Conservation (phyloP, 2,797 vertebrate species). For the Myotis vivesi region DNA sequence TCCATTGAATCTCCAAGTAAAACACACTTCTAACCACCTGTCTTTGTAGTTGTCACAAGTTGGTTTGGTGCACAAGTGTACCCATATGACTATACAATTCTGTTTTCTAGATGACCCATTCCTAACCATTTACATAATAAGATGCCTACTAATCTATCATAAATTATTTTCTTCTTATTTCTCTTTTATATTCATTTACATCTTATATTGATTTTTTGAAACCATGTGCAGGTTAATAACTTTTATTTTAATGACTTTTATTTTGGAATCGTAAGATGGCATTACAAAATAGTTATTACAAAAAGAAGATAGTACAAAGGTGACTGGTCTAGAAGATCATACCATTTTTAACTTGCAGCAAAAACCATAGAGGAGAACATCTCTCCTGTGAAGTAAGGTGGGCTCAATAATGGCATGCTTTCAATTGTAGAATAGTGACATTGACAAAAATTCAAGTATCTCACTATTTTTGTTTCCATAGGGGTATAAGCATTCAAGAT, state of each 20-base stretch:
- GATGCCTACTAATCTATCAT: neutral
- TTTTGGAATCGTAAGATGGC: neutral
- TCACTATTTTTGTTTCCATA: neutral
- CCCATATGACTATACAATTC: neutral
- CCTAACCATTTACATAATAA: neutral
- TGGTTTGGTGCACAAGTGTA: neutral
- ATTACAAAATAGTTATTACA: neutral
- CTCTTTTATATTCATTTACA: neutral
- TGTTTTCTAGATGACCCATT: neutral
- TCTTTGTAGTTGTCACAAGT: neutral
- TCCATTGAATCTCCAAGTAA: neutral
- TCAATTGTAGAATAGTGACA: neutral
- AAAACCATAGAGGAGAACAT: neutral
- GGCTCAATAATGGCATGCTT: neutral
- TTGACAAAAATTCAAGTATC: neutral
- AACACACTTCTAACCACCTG: neutral
- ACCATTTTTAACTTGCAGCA: neutral
- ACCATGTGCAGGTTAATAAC: neutral
- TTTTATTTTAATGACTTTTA: neutral
- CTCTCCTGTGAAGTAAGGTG: neutral
- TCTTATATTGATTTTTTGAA: neutral
- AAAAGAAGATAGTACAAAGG: neutral
- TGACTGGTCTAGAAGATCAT: neutral
- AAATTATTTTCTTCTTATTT: conserved; percentile 26
- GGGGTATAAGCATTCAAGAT: neutral